Evolutionary conservation across 2,113 vertebrate species (phyloP), one percentile per base, ranked within the genome.

Genomic region (Amphiprion percula): DNA sequence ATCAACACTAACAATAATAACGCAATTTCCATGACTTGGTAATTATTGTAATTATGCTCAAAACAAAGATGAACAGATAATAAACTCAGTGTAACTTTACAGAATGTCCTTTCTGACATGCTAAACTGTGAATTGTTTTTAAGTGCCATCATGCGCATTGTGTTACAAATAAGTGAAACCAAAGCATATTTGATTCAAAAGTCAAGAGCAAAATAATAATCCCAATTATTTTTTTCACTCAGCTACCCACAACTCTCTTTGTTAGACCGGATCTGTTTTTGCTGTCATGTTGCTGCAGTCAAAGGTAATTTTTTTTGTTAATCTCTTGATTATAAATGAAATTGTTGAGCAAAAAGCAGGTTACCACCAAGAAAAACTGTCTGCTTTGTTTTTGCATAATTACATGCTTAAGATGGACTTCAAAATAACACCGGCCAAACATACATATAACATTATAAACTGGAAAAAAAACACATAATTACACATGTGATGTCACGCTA

Each of bases 361-460:
- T 53, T 47, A 24, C 23, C 23, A 49, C 10, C 9, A 59, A 50
- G n/a, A 63, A 74, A 71, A 68, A 53, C 5, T 16, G 2, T 53
- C 24, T 63, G 16, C 54, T 12, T 56, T 64, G 56, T 50, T 10
- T 15, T 44, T 41, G 61, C 44, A 63, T 62, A 49, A 76, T 39
- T 68, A 41, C 58, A 77, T 76, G 63, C 68, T 72, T 53, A 66
- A 53, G 17, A 16, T 7, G 60, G 49, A 33, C 19, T 82, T 41
- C n/a, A 69, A 73, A 58, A 49, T 26, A 73, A 69, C 1, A 46
- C 46, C 50, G 16, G 28, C 19, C 56, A 74, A 67, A 72, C 82
- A 77, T 39, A 61, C 21, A 19, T 66, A 46, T 41, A 47, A 12
- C 33, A 37, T 16, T 59, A 41, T 10, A 50, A 80, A 72, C n/a